A percentile compares a stretch with the other conserved stretches of the same genome.
Evolutionary conservation across 1,140 invertebrate genomes (phyloP).

Genomic region (Diorhabda sublineata): DNA sequence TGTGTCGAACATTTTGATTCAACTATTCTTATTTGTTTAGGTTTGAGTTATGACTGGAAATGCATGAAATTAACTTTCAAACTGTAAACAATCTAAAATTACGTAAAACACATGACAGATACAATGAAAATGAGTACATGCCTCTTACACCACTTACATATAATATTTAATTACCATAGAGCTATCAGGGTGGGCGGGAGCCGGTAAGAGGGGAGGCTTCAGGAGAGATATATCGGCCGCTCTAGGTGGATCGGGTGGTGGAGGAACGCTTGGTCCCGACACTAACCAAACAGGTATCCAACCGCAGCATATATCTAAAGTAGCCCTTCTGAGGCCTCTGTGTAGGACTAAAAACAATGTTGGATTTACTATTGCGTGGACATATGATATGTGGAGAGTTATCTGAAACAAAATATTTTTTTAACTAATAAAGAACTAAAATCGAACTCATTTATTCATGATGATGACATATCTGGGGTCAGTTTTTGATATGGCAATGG

Average conservation of each 20-base stretch:
- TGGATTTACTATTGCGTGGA: conserved; percentile 82
- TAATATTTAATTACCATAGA: conserved; percentile 66
- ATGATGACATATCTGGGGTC: too few species aligned
- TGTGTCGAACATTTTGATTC: neutral
- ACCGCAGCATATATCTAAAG: conserved; percentile 67
- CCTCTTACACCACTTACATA: conserved; percentile 58
- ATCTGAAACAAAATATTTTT: conserved; percentile 54
- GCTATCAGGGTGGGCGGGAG: conserved; percentile 54
- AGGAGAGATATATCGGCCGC: conserved; percentile 50
- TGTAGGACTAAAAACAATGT: conserved; percentile 76
- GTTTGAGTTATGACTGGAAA: neutral
- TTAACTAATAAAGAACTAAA: too few species aligned
- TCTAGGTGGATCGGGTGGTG: conserved; percentile 47
- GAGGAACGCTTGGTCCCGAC: conserved; percentile 40
- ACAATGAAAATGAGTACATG: conserved; percentile 34
- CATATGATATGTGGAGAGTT: conserved; percentile 81
- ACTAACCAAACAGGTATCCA: conserved; percentile 59
- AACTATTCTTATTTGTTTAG: neutral
- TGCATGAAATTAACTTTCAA: neutral
- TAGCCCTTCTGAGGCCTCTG: conserved; percentile 65
- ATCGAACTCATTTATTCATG: too few species aligned
- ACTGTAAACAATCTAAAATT: neutral
- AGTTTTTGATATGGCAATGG: too few species aligned
- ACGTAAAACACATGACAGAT: conserved; percentile 6
- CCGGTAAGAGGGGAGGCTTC: conserved; percentile 50